Conservation (phyloP, 2,113 vertebrate genomes). For the Actinemys pallida region DNA sequence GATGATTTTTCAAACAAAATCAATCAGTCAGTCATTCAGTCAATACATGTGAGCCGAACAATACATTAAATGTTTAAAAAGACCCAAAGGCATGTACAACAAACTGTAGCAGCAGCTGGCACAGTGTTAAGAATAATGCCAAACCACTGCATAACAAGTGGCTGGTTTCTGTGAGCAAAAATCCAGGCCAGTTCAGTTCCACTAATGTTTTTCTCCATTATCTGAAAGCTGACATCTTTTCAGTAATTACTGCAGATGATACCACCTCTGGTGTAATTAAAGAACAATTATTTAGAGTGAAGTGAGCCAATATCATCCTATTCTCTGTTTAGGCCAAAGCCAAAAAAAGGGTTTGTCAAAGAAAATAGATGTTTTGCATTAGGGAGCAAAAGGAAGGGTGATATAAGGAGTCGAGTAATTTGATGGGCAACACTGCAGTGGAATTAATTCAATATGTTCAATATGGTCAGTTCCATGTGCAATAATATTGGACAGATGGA, state of each 20-base stretch:
- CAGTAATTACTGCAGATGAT: constrained; percentile 87
- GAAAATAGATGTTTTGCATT: constrained; percentile 81
- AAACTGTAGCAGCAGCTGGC: constrained; percentile 24
- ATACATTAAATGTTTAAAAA: neutral
- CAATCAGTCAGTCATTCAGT: neutral
- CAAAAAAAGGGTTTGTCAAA: constrained; percentile 81
- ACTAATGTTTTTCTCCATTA: constrained; percentile 80
- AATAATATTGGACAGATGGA: constrained; percentile 66
- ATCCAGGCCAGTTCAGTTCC: constrained; percentile 49
- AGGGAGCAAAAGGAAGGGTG: constrained; percentile 70
- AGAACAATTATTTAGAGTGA: constrained; percentile 85
- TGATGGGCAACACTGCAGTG: constrained; percentile 53
- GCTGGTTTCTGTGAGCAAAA: constrained; percentile 32
- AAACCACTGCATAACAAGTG: constrained; percentile 1
- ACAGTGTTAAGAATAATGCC: constrained; percentile 5
- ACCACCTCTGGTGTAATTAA: constrained; percentile 89
- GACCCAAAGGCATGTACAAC: neutral
- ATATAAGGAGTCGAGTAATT: constrained; percentile 68
- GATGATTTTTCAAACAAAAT: neutral
- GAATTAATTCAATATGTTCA: constrained; percentile 73
- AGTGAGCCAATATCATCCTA: constrained; percentile 83
- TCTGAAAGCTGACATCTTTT: constrained; percentile 84
- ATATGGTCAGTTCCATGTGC: constrained; percentile 56
- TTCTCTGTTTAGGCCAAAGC: constrained; percentile 80
- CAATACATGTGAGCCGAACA: neutral